A percentile compares a stretch with the other conserved stretches of the same genome.
phyloP scores from a whole-genome alignment of 2,888 invertebrate genomes.

The Pachymerium ferrugineum region DNA sequence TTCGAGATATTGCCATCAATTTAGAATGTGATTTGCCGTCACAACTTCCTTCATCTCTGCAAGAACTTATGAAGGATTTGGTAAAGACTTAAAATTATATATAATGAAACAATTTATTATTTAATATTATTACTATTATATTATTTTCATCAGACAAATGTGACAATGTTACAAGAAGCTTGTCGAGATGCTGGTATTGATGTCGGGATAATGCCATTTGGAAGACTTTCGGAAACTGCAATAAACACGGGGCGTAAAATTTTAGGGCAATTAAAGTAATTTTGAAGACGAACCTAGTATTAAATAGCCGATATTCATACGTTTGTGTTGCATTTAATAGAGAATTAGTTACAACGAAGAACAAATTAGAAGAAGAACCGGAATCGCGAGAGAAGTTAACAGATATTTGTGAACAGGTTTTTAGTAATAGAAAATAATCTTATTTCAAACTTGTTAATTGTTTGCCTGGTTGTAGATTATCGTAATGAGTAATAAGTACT shows the following conservation, averaged over 20 bases:
- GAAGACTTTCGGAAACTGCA: constrained; percentile 46
- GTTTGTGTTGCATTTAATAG: constrained; percentile 18
- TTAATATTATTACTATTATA: not conserved
- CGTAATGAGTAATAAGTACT: constrained; percentile 51
- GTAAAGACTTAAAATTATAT: constrained; percentile 39
- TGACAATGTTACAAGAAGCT: constrained; percentile 43
- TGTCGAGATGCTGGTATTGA: constrained; percentile 43
- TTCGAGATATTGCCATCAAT: constrained; percentile 43
- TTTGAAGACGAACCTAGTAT: too few relatives aligned
- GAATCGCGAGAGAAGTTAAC: constrained; percentile 40
- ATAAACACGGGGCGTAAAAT: constrained; percentile 46
- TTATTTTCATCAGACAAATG: constrained; percentile 42
- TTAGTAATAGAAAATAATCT: not conserved
- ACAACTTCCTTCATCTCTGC: constrained; percentile 44
- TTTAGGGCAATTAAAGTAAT: constrained; percentile 46
- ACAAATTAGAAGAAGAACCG: constrained; percentile 34
- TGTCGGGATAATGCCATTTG: constrained; percentile 46
- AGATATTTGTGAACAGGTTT: constrained; percentile 42
- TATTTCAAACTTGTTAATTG: not conserved
- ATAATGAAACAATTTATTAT: not conserved
- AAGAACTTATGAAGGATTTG: constrained; percentile 47
- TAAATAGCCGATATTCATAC: not conserved
- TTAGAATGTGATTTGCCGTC: constrained; percentile 46
- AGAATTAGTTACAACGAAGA: constrained; percentile 37
- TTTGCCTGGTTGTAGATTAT: constrained; percentile 42